Evolutionary conservation across 1,140 invertebrate genomes (phyloP).

Genomic region (Radopholus similis): DNA sequence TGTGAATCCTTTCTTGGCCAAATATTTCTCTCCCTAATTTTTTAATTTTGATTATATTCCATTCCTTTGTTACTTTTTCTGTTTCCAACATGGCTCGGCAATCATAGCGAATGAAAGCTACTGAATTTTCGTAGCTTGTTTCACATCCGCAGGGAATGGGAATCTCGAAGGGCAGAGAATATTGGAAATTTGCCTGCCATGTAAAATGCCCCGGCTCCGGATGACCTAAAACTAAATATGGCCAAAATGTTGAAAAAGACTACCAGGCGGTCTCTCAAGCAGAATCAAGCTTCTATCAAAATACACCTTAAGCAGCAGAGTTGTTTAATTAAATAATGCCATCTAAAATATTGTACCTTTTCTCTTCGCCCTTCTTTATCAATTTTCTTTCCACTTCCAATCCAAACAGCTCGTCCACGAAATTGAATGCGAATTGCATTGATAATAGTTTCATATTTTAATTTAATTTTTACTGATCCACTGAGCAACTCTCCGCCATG

Average conservation of each 20-base stretch:
- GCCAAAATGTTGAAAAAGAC: too few species aligned
- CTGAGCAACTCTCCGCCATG: slow-evolving; percentile 44
- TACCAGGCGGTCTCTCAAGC: slow-evolving; percentile 43
- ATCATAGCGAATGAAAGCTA: slow-evolving; percentile 49
- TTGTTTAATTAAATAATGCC: background rate
- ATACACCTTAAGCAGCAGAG: slow-evolving; percentile 37
- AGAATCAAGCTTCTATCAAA: slow-evolving; percentile 51
- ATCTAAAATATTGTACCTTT: slow-evolving; percentile 27
- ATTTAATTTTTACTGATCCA: slow-evolving; percentile 34
- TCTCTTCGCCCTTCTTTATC: slow-evolving; percentile 24
- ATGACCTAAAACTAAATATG: too few species aligned
- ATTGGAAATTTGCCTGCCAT: slow-evolving; percentile 40
- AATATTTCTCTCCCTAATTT: slow-evolving; percentile 9
- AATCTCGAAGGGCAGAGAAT: slow-evolving; percentile 47
- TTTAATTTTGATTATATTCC: slow-evolving; percentile 22
- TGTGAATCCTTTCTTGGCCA: slow-evolving; percentile 41
- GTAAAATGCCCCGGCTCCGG: slow-evolving; percentile 44
- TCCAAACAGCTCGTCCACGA: background rate
- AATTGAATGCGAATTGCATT: slow-evolving; percentile 42
- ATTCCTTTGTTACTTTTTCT: slow-evolving; percentile 1
- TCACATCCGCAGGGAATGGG: slow-evolving; percentile 42
- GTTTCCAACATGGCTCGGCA: slow-evolving; percentile 40
- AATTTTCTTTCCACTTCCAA: slow-evolving; percentile 10
- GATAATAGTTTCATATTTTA: slow-evolving; percentile 40
- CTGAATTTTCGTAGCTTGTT: slow-evolving; percentile 43